Evolutionary conservation across 1,140 invertebrate species (phyloP).

Genomic region (Pantala flavescens): DNA sequence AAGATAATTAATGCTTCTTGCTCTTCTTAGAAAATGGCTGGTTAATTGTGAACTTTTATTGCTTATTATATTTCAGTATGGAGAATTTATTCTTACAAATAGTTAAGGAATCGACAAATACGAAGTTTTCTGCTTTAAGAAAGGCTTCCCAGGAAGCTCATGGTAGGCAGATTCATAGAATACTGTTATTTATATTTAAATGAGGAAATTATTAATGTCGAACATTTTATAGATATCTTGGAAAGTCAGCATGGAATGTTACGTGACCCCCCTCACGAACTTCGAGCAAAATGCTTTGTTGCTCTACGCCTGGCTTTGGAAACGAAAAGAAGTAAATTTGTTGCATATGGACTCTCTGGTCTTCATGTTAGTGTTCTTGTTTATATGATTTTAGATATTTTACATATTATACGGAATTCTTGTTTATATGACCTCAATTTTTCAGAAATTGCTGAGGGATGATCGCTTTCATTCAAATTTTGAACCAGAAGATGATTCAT

Average conservation of each 20-base stretch:
- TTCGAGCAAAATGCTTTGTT: slow-evolving; percentile 69
- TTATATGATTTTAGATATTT: slow-evolving; percentile 19
- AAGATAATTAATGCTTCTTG: too few relatives aligned
- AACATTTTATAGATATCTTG: slow-evolving; percentile 56
- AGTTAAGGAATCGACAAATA: slow-evolving; percentile 61
- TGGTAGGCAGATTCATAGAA: slow-evolving; percentile 43
- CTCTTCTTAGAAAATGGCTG: too few relatives aligned
- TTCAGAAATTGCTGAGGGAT: slow-evolving; percentile 77
- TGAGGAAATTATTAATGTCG: slow-evolving; percentile 13
- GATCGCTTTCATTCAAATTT: slow-evolving; percentile 82
- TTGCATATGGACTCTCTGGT: slow-evolving; percentile 67
- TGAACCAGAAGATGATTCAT: slow-evolving; percentile 80
- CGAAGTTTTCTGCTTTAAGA: slow-evolving; percentile 55
- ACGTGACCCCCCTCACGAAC: slow-evolving; percentile 68
- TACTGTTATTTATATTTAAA: background rate
- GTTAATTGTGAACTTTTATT: too few relatives aligned
- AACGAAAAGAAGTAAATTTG: slow-evolving; percentile 71
- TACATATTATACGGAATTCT: slow-evolving; percentile 13
- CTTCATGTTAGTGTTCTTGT: slow-evolving; percentile 57
- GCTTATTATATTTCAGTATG: slow-evolving; percentile 37
- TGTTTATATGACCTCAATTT: slow-evolving; percentile 19
- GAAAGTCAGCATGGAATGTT: slow-evolving; percentile 66
- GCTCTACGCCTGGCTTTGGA: slow-evolving; percentile 77
- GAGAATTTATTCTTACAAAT: slow-evolving; percentile 72
- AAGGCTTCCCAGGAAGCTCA: slow-evolving; percentile 69